Evolutionary conservation across 2,888 invertebrate genomes (phyloP), one percentile per base, ranked within the genome.

Genomic region (Nephrocerus scutellatus): DNA sequence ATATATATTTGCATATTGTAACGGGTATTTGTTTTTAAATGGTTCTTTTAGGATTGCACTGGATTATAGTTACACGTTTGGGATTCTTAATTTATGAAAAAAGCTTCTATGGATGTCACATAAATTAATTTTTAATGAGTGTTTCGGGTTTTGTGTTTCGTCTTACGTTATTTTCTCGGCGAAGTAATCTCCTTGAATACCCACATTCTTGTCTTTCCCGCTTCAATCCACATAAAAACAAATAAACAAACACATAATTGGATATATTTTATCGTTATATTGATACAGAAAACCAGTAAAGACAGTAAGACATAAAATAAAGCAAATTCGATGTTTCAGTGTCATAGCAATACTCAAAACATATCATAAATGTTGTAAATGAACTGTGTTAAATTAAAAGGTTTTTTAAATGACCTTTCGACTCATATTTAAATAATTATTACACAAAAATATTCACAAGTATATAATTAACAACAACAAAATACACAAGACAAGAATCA

Each of bases 321-420:
- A 47, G 43, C 41, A 43, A 54, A 50, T 45, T 47, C 50, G 44
- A 56, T 55, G 53, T 51, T 57, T 60, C 57, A 63, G 55, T 62
- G 59, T 64, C 58, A 62, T 65, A 64, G 63, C 64, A 66, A 66
- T 67, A 66, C 58, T 57, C 57, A 61, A 66, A 65, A 66, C 66
- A 66, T 66, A 66, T 66, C 66, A 66, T 66, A 60, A 63, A 62
- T 66, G 66, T 66, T 63, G 66, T 66, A 65, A 66, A 55, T 49
- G 46, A 24, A 30, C 21, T 32, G 39, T 47, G 33, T 43, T 38
- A 20, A 36, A 29, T 28, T 13, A 47, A 39, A 45, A 40, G 39
- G 36, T 49, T 51, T 38, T 39, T 33, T 50, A 41, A 47, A 48
- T 37, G 36, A n/a, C n/a, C n/a, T n/a, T n/a, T n/a, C n/a, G n/a